These are phyloP conservation scores for Diorhabda elongata DNA, from an alignment of 1,140 invertebrate species.

Conservation along the genomic window DNA sequence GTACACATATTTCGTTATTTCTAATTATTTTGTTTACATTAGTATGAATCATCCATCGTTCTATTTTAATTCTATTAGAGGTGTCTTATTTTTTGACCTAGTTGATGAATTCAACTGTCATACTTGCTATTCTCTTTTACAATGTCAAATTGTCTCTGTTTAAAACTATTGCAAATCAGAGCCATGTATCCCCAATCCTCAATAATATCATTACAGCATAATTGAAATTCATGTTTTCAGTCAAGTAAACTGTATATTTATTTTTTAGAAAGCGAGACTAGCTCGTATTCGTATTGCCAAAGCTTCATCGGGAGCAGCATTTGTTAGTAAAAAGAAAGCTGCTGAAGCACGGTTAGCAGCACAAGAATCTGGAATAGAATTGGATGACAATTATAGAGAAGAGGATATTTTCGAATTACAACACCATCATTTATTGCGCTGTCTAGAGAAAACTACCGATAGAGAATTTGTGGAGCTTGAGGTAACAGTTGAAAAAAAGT, in stretches of 20 bases:
- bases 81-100: too few species aligned
- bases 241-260: conserved; percentile 9
- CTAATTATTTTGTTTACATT: too few species aligned
- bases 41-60: too few species aligned
- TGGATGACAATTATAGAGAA: conserved; percentile 83
- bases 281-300: conserved; percentile 97
- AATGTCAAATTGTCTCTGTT: too few species aligned
- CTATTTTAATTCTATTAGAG: too few species aligned
- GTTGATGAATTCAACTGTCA: too few species aligned
- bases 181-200: too few species aligned
- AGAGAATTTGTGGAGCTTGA: conserved; percentile 96
- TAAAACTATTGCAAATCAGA: too few species aligned
- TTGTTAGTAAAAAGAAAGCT: conserved; percentile 98
- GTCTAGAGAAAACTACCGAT: conserved; percentile 97
- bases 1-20: too few species aligned
- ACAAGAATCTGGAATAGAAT: conserved; percentile 82
- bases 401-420: conserved; percentile 99
- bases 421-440: conserved; percentile 96
- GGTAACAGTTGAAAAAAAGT: conserved; percentile 18
- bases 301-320: conserved; percentile 97
- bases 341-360: conserved; percentile 90
- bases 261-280: conserved; percentile 93
- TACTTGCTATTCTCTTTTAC: too few species aligned
- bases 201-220: too few species aligned
- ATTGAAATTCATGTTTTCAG: not conserved